Base-by-base conservation (phyloP, 2,113 vertebrate species). In the Peromyscus maniculatus region DNA sequence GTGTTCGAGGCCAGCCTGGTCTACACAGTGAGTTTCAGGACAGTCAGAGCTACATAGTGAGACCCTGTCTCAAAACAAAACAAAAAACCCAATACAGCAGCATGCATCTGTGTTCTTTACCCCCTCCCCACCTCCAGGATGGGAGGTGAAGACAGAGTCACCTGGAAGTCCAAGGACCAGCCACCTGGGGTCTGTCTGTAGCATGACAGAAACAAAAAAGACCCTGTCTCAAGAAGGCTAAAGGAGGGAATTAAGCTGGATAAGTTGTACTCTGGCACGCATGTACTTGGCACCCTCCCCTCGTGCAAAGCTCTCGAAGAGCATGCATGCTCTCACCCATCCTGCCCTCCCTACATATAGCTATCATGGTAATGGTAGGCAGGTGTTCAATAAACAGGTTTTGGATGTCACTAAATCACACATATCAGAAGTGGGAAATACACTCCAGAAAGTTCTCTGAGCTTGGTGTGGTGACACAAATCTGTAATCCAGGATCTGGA, bases 381-480 rank as follows among this genome's bases (percentile, higher is more conserved):
- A 82, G 33, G 11, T n/a, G 83, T 26, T 86, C 67, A 88, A 55
- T 64, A 71, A 94, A 67, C 33, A 86, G 52, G 43, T 75, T 91
- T 88, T 95, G 49, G 95, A 62, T 79, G 19, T 49, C 93, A 57
- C 5, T 46, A 28, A 87, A 72, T 75, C 74, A 89, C 16, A 87
- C 46, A 5, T 6, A 8, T 28, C 55, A 59, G 39, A 89, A 96
- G 43, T 80, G 39, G 83, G 62, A 96, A 52, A 31, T 80, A 78
- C 15, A 69, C 31, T n/a, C 87, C 55, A 72, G 95, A 78, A 43
- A 87, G 64, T 91, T 87, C 72, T 57, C 55, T 33, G 67, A 59
- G 26, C 15, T 52, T 89, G 36, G 24, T 59, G 69, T 67, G 28
- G 43, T n/a, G 15, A 21, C 31, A 24, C 16, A 13, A 52, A 24